Conservation (phyloP, 92 coral and sea anemone species). For the Porites cylindrica region DNA sequence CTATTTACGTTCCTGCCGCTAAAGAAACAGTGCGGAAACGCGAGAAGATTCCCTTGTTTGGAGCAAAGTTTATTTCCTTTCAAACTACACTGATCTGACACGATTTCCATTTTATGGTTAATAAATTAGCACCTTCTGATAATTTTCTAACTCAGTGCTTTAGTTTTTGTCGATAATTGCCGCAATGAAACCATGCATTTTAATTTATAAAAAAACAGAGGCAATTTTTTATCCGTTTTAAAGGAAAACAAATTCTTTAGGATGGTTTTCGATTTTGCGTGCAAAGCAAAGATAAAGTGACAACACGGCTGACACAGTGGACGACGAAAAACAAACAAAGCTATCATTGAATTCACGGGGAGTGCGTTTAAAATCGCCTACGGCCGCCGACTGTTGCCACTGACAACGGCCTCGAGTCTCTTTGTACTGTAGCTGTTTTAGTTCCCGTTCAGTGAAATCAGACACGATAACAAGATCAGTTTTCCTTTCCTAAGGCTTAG, state of each 20-base stretch:
- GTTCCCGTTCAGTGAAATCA: background rate
- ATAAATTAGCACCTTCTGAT: background rate
- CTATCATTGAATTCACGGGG: background rate
- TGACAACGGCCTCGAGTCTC: background rate
- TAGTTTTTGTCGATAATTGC: too few species aligned
- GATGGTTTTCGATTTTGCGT: background rate
- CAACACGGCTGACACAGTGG: background rate
- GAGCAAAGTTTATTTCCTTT: background rate
- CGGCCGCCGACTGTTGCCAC: background rate
- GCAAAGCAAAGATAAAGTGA: background rate
- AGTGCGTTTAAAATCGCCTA: background rate
- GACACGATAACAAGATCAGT: background rate
- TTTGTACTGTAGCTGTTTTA: background rate
- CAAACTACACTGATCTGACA: too few species aligned
- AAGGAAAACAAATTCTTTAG: background rate
- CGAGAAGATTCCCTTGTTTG: background rate
- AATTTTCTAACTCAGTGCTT: too few species aligned
- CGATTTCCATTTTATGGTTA: background rate
- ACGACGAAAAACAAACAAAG: slow-evolving; percentile 6
- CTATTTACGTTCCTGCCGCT: background rate
- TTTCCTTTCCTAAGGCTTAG: background rate
- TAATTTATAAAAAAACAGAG: background rate
- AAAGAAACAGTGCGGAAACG: background rate
- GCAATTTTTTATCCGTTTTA: background rate
- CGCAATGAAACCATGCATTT: background rate